Conservation (phyloP, 2,797 vertebrate species). For the Chromobotia macracanthus region DNA sequence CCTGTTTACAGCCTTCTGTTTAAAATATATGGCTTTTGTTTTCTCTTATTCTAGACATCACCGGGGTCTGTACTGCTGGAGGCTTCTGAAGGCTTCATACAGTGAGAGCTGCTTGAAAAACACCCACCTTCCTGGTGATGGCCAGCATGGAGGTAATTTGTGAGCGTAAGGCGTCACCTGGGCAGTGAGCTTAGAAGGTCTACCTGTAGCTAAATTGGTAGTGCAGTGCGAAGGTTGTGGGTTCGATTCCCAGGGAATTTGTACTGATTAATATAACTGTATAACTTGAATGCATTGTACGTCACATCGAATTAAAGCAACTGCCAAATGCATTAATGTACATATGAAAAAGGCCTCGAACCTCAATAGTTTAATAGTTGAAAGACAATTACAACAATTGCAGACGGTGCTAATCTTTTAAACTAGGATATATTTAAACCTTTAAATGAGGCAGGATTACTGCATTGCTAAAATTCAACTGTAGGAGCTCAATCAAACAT, state of each 20-base stretch:
- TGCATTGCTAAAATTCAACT: background rate
- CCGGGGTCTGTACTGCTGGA: conserved; percentile 16
- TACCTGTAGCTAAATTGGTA: too few relatives aligned
- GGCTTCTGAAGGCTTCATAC: conserved; percentile 8
- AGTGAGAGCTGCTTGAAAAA: background rate
- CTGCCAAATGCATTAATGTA: too few relatives aligned
- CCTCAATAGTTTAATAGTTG: conserved; percentile 37
- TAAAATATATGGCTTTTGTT: conserved; percentile 41
- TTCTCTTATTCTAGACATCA: conserved; percentile 15
- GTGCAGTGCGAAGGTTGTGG: too few relatives aligned
- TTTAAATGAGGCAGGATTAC: background rate
- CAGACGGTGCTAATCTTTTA: too few relatives aligned
- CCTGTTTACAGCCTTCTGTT: conserved; percentile 23
- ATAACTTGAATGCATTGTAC: too few relatives aligned
- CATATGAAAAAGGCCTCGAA: too few relatives aligned
- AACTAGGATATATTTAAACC: background rate
- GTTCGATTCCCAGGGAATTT: too few relatives aligned
- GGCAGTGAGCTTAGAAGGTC: background rate
- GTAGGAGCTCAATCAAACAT: too few relatives aligned
- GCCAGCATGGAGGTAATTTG: background rate
- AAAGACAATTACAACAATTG: conserved; percentile 23
- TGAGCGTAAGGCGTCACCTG: background rate
- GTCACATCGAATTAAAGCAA: too few relatives aligned
- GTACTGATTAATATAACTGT: too few relatives aligned
- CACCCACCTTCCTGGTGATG: background rate